phyloP scores from a whole-genome alignment of 2,797 vertebrate species.

The Setipinna tenuifilis region DNA sequence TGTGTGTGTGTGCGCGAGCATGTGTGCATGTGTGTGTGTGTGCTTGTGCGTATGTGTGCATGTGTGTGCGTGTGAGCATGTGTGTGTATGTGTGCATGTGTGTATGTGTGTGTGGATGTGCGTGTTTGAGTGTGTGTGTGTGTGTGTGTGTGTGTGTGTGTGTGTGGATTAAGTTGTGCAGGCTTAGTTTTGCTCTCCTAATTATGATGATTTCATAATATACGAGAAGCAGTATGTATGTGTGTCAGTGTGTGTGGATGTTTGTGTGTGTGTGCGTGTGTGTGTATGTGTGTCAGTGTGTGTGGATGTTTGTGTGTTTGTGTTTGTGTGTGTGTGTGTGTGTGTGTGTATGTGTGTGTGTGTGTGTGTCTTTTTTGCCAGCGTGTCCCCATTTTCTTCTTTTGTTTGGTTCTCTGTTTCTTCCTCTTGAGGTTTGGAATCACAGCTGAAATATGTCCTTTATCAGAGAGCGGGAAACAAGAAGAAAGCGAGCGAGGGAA shows the following conservation, averaged over 20 bases:
- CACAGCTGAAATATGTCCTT: slow-evolving; percentile 35
- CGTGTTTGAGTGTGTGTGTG: slow-evolving; percentile 8
- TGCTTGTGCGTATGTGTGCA: slow-evolving; percentile 8
- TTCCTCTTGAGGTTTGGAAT: slow-evolving; percentile 40
- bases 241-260: no score
- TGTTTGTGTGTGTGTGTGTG: not conserved
- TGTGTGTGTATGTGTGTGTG: not conserved
- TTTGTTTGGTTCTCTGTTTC: slow-evolving; percentile 38
- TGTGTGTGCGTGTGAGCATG: slow-evolving; percentile 5
- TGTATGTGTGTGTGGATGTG: not conserved
- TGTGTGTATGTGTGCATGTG: slow-evolving; percentile 25
- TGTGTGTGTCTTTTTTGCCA: slow-evolving; percentile 20
- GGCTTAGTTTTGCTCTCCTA: not conserved
- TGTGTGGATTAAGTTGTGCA: not conserved
- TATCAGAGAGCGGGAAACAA: slow-evolving; percentile 21
- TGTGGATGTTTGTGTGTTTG: not conserved
- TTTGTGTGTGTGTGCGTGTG: no score
- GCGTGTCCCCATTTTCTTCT: slow-evolving; percentile 39
- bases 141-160: slow-evolving; percentile 25
- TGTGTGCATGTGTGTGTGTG: slow-evolving; percentile 19
- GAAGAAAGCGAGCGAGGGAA: not conserved
- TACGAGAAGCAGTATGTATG: not conserved
- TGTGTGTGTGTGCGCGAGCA: slow-evolving; percentile 19
- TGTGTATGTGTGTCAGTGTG: no score
- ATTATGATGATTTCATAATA: not conserved